Conservation (phyloP, 2,797 vertebrate species). For the Danio kyathit region DNA sequence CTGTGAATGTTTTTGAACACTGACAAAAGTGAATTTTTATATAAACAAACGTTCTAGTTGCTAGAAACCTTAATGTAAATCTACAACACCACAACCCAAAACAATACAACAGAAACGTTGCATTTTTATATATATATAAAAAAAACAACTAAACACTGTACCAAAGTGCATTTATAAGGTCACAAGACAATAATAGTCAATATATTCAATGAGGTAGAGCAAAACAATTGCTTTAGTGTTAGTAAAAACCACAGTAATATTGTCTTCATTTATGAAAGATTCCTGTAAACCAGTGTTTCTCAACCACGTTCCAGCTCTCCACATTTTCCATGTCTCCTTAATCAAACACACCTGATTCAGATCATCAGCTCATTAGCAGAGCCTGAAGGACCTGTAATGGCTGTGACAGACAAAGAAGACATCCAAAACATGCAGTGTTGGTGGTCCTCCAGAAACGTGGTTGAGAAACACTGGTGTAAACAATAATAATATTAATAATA, state of each 20-base stretch:
- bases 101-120: constrained; percentile 66
- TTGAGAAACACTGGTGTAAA: too few relatives aligned
- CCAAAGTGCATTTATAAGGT: constrained; percentile 70
- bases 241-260: constrained; percentile 59
- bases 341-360: too few relatives aligned
- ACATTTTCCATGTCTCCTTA: too few relatives aligned
- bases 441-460: too few relatives aligned
- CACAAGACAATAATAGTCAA: constrained; percentile 50
- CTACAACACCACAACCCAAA: not conserved
- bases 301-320: too few relatives aligned
- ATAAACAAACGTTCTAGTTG: not conserved
- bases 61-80: constrained; percentile 1
- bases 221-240: constrained; percentile 67
- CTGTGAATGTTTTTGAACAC: not conserved
- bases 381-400: too few relatives aligned
- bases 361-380: too few relatives aligned
- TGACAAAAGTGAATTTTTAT: constrained; percentile 1
- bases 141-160: constrained; percentile 42
- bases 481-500: too few relatives aligned
- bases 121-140: constrained; percentile 82
- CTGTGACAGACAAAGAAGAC: too few relatives aligned
- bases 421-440: too few relatives aligned
- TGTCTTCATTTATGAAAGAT: constrained; percentile 29
- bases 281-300: constrained; percentile 7
- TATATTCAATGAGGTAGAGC: constrained; percentile 69